Percentiles rank a stretch among this genome's conserved stretches.
These are phyloP conservation scores for Morpho helenor DNA, from an alignment of 2,888 invertebrate species.

Conservation along the genomic window DNA sequence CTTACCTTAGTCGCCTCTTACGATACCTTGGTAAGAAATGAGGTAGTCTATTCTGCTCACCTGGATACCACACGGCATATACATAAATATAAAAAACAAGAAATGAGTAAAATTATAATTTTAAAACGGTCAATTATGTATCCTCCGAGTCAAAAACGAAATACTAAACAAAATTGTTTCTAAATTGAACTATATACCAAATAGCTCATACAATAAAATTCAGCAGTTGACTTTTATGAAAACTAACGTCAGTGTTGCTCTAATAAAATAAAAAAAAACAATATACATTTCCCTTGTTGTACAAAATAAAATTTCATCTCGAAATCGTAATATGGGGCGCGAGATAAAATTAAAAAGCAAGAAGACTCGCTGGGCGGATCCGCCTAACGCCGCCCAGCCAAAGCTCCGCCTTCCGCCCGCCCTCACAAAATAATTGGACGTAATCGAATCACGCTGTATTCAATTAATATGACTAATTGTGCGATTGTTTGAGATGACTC, in stretches of 20 bases:
- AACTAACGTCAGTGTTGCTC: not conserved
- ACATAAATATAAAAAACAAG: too few species aligned
- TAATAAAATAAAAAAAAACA: not conserved
- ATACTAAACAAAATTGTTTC: too few species aligned
- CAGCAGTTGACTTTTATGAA: too few species aligned
- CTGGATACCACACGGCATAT: too few species aligned
- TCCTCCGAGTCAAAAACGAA: too few species aligned
- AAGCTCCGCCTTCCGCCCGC: constrained; percentile 57
- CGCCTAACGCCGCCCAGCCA: constrained; percentile 50
- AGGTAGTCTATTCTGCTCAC: too few species aligned
- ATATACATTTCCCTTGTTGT: constrained; percentile 14
- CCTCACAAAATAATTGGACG: constrained; percentile 60
- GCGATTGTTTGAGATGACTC: constrained; percentile 47
- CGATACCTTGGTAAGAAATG: too few species aligned
- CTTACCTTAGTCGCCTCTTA: too few species aligned
- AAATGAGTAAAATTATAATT: too few species aligned
- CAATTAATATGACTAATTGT: constrained; percentile 61
- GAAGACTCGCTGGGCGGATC: constrained; percentile 53
- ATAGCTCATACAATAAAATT: too few species aligned
- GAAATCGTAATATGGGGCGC: constrained; percentile 10
- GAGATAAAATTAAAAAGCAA: constrained; percentile 27
- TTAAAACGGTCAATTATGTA: too few species aligned
- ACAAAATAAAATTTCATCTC: constrained; percentile 10
- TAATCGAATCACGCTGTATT: constrained; percentile 70
- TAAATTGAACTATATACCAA: too few species aligned